Percentiles rank a stretch among this genome's conserved stretches.
Evolutionary conservation across 2,797 vertebrate genomes (phyloP).

Genomic region (Xerus rutilus): DNA sequence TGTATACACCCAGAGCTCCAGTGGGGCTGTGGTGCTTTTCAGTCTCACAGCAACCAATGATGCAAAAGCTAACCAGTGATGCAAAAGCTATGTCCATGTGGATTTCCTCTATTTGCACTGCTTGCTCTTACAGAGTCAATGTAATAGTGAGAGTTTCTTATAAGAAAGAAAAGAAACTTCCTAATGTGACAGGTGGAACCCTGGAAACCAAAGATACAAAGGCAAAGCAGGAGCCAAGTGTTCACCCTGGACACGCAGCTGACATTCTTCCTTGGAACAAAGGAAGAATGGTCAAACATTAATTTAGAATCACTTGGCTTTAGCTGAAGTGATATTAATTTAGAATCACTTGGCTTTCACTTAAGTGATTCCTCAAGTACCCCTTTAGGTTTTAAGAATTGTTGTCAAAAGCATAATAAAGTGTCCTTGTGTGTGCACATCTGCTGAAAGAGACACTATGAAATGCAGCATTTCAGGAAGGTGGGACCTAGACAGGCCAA

Average conservation of each 20-base stretch:
- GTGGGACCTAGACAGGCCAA: not conserved
- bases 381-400: conserved; percentile 51
- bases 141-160: not conserved
- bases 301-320: conserved; percentile 20
- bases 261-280: not conserved
- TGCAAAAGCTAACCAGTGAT: not conserved
- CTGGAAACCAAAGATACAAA: not conserved
- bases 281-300: conserved; percentile 46
- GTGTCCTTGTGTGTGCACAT: not conserved
- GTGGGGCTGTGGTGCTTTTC: not conserved
- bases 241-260: not conserved
- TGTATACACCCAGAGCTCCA: too few species aligned
- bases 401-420: conserved; percentile 54
- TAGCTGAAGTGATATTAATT: conserved; percentile 13
- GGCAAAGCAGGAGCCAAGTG: not conserved
- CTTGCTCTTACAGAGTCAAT: not conserved
- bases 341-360: conserved; percentile 9
- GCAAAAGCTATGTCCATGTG: rapidly evolving
- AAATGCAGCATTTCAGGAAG: not conserved
- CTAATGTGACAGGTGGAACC: not conserved
- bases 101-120: not conserved
- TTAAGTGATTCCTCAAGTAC: not conserved
- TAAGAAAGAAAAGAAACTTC: not conserved
- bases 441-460: not conserved
- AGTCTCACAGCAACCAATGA: not conserved